Evolutionary conservation across 2,797 vertebrate genomes (phyloP), one percentile per base, ranked within the genome.

Genomic region (Buphagus erythrorhynchus): DNA sequence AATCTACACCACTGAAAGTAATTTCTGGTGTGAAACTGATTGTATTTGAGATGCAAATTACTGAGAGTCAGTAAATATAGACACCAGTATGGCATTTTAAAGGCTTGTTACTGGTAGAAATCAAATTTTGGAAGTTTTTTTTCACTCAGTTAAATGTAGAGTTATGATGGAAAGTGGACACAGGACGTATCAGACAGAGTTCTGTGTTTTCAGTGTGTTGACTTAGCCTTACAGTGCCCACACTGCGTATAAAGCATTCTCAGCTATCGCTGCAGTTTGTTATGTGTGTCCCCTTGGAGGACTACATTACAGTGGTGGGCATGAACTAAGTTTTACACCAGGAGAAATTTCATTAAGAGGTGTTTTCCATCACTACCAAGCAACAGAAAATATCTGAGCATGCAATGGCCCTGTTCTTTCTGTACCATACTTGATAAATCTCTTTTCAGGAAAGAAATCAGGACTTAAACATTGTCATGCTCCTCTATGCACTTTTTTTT

Each of bases 351-450:
- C 78, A 81, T 13, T 83, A 74, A 71, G 43, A 93, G 40, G 61
- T 90, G 31, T 22, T 72, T 93, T 97, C 94, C 74, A 28, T 26
- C 6, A 74, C 95, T 95, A 93, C 91, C 48, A 82, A 90, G 93
- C 66, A 96, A 93, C 86, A 79, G 33, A 33, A 55, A 71, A 74
- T 2, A 57, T 72, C 18, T 72, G n/a, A 10, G 54, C 17, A 36
- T 49, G 40, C 78, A 65, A 2, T 49, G 54, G 4, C 43, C 29
- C 25, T 45, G 16, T 86, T 94, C n/a, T 49, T 67, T 83, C 26
- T 31, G 21, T 58, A 33, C 9, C 19, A 17, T 83, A 78, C 31
- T 79, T 49, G 19, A 35, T 49, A 45, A n/a, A 48, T 62, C 4
- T 77, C 36, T 49, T 77, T 94, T 90, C 40, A 55, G 38, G 57